A percentile compares a stretch with the other conserved stretches of the same genome.
These are phyloP conservation scores for Turritopsis rubra DNA, from an alignment of 30 jellyfish, hydroid and myxozoan species.

Conservation along the genomic window DNA sequence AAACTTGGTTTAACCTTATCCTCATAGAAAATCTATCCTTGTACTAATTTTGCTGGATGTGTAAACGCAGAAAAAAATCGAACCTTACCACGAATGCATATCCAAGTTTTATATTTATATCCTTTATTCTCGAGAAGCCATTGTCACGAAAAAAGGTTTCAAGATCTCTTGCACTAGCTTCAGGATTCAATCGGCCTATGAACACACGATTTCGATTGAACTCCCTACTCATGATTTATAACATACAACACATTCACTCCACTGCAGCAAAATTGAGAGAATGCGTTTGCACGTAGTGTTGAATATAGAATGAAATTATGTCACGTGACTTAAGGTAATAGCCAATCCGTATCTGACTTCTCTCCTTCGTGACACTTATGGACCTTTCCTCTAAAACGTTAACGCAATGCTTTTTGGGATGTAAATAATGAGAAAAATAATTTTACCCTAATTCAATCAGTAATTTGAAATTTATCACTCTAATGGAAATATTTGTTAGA, in stretches of 20 bases:
- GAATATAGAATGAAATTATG: not conserved
- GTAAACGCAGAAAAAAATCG: not conserved
- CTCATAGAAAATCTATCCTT: too few species aligned
- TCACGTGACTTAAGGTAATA: not conserved
- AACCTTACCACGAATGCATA: slow-evolving; percentile 91
- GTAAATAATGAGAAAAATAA: too few species aligned
- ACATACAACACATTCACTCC: not conserved
- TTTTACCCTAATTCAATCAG: too few species aligned
- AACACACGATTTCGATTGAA: slow-evolving; percentile 43
- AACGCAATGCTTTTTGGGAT: too few species aligned
- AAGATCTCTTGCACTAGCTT: slow-evolving; percentile 83
- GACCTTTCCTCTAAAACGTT: not conserved
- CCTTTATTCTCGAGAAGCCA: slow-evolving; percentile 80
- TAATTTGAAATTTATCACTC: too few species aligned
- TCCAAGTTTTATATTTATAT: slow-evolving; percentile 75
- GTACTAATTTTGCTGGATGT: too few species aligned
- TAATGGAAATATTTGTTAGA: too few species aligned
- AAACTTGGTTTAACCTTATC: too few species aligned
- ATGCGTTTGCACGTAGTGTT: not conserved
- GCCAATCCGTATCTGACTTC: not conserved
- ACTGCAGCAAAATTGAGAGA: not conserved
- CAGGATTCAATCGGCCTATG: slow-evolving; percentile 87
- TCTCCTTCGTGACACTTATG: not conserved
- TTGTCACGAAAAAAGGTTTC: slow-evolving; percentile 87
- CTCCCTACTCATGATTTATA: slow-evolving; percentile 14